These are phyloP conservation scores for Phymorhynchus buccinoides DNA, from an alignment of 1,140 invertebrate genomes.

Conservation along the genomic window DNA sequence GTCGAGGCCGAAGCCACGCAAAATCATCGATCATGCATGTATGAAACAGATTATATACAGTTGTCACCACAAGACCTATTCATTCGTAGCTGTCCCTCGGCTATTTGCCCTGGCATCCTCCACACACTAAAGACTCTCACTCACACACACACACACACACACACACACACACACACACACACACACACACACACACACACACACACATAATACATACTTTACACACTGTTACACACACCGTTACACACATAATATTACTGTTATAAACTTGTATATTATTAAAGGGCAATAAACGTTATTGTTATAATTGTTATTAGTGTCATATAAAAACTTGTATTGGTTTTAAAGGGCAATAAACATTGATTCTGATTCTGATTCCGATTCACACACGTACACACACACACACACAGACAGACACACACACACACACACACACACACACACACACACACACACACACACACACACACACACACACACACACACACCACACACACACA, in stretches of 20 bases:
- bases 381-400: background rate
- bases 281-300: too few relatives aligned
- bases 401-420: background rate
- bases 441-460: background rate
- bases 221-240: background rate
- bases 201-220: background rate
- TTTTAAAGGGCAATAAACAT: too few relatives aligned
- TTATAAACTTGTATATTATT: background rate
- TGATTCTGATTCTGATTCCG: background rate
- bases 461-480: background rate
- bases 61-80: background rate
- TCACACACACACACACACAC: background rate
- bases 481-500: too few relatives aligned
- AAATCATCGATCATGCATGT: too few relatives aligned
- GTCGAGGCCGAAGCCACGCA: too few relatives aligned
- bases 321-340: too few relatives aligned
- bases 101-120: background rate
- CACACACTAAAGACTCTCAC: too few relatives aligned
- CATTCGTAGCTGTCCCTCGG: background rate
- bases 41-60: too few relatives aligned
- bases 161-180: constrained; percentile 6
- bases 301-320: too few relatives aligned
- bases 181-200: background rate
- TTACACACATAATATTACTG: background rate
- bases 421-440: background rate